Evolutionary conservation across 1,140 invertebrate species (phyloP).

Genomic region (Drosophila pseudoobscura): DNA sequence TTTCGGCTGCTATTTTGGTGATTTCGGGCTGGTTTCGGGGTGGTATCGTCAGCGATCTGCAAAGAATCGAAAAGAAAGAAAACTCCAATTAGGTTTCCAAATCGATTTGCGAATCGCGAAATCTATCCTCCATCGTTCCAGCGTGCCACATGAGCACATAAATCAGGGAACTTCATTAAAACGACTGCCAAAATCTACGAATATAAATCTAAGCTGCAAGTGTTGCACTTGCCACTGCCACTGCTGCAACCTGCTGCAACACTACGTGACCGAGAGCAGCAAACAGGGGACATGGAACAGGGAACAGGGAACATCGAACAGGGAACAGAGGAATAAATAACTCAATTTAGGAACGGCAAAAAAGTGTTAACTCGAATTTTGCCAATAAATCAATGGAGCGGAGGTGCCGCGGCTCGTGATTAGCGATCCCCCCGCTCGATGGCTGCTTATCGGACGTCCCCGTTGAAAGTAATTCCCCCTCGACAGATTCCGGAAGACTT

Average conservation of each 20-base stretch:
- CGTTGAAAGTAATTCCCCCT: slow-evolving; percentile 14
- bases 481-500: slow-evolving; percentile 50
- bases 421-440: slow-evolving; percentile 62
- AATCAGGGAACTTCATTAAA: slow-evolving; percentile 75
- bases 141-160: slow-evolving; percentile 41
- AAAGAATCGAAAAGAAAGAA: slow-evolving; percentile 8
- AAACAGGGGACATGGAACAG: slow-evolving; percentile 14
- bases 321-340: slow-evolving; percentile 62
- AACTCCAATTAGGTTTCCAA: slow-evolving; percentile 48
- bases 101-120: slow-evolving; percentile 43
- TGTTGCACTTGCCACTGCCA: slow-evolving; percentile 14
- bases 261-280: slow-evolving; percentile 49
- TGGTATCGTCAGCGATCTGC: slow-evolving; percentile 14
- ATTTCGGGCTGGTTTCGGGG: not conserved
- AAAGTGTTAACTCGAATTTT: slow-evolving; percentile 78
- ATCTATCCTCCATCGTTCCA: slow-evolving; percentile 22
- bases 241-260: slow-evolving; percentile 23
- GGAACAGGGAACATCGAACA: not conserved
- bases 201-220: slow-evolving; percentile 62
- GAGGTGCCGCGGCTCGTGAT: slow-evolving; percentile 61
- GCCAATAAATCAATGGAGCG: slow-evolving; percentile 68
- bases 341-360: slow-evolving; percentile 69
- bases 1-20: not conserved
- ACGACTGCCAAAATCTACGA: slow-evolving; percentile 72
- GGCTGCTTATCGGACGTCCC: slow-evolving; percentile 57